Evolutionary conservation across 2,113 vertebrate species (phyloP).

Genomic region (Fulica atra): DNA sequence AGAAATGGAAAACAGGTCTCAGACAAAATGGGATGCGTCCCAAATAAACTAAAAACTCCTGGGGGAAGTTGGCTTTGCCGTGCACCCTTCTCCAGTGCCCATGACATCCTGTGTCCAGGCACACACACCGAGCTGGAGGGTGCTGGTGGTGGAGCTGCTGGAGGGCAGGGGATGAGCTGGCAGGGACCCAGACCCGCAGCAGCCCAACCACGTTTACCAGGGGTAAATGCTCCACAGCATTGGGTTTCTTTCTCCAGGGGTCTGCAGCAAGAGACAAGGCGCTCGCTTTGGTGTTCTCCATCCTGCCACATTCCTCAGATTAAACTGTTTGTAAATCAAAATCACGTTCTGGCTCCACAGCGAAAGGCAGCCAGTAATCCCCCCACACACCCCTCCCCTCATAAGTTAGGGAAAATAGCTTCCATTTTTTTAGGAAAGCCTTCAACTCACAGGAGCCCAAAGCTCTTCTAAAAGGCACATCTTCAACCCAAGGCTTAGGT

Average conservation of each 20-base stretch:
- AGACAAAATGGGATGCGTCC: background rate
- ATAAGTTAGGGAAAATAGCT: background rate
- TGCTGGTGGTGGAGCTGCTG: background rate
- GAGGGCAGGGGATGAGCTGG: background rate
- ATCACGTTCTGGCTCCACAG: background rate
- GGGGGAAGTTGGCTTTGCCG: background rate
- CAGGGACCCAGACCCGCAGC: background rate
- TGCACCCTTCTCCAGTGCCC: fast-evolving
- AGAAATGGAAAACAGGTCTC: background rate
- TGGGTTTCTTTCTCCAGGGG: background rate
- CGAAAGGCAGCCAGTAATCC: background rate
- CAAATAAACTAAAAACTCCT: background rate
- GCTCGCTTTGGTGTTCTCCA: background rate
- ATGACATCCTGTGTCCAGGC: fast-evolving
- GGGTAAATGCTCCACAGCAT: background rate
- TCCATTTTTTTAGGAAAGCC: background rate
- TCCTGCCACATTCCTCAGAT: slow-evolving; percentile 9
- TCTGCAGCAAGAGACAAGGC: background rate
- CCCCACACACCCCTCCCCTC: background rate
- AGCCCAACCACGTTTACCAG: fast-evolving
- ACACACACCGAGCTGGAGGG: fast-evolving
- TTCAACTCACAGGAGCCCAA: background rate
- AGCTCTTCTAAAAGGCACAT: background rate
- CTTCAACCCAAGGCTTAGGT: background rate
- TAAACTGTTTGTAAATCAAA: slow-evolving; percentile 54